A percentile compares a stretch with the other conserved stretches of the same genome.
phyloP scores from a whole-genome alignment of 2,797 vertebrate species.

The Typhlichthys subterraneus region DNA sequence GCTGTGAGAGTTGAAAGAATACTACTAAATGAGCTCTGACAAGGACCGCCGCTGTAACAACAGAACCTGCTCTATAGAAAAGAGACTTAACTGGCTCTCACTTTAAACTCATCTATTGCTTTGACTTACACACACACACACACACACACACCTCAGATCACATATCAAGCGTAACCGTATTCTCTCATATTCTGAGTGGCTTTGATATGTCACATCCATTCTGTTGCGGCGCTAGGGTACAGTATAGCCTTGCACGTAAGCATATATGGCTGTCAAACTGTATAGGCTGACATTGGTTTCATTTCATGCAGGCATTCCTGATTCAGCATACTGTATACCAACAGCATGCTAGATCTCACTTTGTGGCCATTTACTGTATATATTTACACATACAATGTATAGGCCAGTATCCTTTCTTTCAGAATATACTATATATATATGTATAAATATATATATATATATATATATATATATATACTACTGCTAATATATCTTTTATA shows the following conservation, averaged over 20 bases:
- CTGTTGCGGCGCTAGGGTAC: slow-evolving; percentile 13
- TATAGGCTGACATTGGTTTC: too few species aligned
- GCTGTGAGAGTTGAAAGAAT: slow-evolving; percentile 65
- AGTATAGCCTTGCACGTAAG: neutral
- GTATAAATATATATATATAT: too few species aligned
- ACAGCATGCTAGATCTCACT: too few species aligned
- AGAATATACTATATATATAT: slow-evolving; percentile 64
- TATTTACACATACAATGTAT: too few species aligned
- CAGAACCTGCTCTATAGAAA: slow-evolving; percentile 40
- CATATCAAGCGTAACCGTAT: slow-evolving; percentile 45
- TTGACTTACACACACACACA: slow-evolving; percentile 28
- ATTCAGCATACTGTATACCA: too few species aligned
- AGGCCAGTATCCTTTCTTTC: slow-evolving; percentile 63
- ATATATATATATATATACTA: too few species aligned
- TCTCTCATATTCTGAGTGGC: slow-evolving; percentile 29
- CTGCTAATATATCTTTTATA: slow-evolving; percentile 69
- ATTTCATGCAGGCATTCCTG: too few species aligned
- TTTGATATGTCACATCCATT: slow-evolving; percentile 51
- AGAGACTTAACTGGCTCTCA: slow-evolving; percentile 49
- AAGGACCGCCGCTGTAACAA: slow-evolving; percentile 47
- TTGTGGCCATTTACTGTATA: too few species aligned
- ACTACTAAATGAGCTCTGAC: slow-evolving; percentile 61
- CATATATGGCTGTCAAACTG: neutral
- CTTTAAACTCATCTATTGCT: slow-evolving; percentile 60
- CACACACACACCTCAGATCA: slow-evolving; percentile 43